phyloP scores from a whole-genome alignment of 1,140 invertebrate genomes.

The Alviniconcha marisindica region DNA sequence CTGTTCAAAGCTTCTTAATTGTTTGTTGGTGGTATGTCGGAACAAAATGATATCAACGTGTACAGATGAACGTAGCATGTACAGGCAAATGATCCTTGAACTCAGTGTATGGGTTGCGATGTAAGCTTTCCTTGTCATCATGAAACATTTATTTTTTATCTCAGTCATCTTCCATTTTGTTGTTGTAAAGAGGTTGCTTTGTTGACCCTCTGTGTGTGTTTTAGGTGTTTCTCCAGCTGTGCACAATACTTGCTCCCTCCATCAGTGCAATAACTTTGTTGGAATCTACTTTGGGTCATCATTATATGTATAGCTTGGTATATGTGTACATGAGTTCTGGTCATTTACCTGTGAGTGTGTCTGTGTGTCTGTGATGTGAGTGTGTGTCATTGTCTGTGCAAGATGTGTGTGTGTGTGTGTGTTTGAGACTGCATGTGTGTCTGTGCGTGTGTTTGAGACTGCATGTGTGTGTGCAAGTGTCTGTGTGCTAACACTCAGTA shows the following conservation, averaged over 20 bases:
- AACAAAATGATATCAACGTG: too few species aligned
- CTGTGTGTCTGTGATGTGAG: background rate
- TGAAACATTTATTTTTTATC: background rate
- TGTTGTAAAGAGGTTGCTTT: background rate
- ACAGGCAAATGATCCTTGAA: too few species aligned
- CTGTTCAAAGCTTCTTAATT: too few species aligned
- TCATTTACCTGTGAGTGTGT: background rate
- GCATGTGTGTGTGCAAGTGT: background rate
- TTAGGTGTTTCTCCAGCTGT: background rate
- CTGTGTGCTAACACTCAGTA: too few species aligned
- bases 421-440: background rate
- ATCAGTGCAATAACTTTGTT: conserved; percentile 19
- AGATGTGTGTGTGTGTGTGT: background rate
- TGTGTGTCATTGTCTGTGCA: background rate
- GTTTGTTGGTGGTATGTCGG: too few species aligned
- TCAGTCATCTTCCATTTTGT: background rate
- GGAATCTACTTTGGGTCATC: background rate
- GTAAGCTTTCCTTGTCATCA: background rate
- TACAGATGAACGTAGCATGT: too few species aligned
- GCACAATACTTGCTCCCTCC: conserved; percentile 13
- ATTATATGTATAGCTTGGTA: background rate
- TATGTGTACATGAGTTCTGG: background rate
- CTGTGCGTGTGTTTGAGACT: background rate
- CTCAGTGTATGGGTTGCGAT: background rate
- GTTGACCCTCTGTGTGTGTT: conserved; percentile 1